Evolutionary conservation across 2,797 vertebrate genomes (phyloP).

Genomic region (Syngnathus acus): DNA sequence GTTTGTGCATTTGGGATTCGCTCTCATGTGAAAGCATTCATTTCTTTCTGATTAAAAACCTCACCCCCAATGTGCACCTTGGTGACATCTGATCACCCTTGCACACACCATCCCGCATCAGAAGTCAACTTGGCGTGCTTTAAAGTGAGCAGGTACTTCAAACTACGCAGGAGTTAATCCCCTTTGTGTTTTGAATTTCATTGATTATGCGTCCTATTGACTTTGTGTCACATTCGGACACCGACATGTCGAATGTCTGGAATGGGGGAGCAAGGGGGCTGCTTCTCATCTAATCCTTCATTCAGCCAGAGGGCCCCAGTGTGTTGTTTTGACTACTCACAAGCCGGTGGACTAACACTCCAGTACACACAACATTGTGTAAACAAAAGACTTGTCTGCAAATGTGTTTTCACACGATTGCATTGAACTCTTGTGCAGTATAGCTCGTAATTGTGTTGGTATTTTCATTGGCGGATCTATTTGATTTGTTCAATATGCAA

Average conservation of each 20-base stretch:
- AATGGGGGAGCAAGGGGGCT: slow-evolving; percentile 20
- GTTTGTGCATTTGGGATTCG: background rate
- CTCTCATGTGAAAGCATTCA: background rate
- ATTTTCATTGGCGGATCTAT: background rate
- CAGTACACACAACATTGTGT: slow-evolving; percentile 9
- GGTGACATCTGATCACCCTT: slow-evolving; percentile 2
- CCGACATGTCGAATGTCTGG: slow-evolving; percentile 2
- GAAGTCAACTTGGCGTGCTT: background rate
- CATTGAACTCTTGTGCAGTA: background rate
- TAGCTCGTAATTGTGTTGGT: background rate
- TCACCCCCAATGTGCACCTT: background rate
- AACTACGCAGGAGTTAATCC: background rate
- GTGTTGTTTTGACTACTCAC: slow-evolving; percentile 35
- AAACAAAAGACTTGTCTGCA: slow-evolving; percentile 15
- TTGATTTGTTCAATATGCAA: background rate
- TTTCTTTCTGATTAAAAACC: background rate
- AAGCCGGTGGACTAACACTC: slow-evolving; percentile 11
- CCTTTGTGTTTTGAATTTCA: background rate
- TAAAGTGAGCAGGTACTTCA: background rate
- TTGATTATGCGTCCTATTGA: background rate
- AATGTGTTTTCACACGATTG: background rate
- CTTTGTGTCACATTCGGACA: slow-evolving; percentile 26
- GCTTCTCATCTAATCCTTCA: slow-evolving; percentile 46
- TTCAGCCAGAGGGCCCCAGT: slow-evolving; percentile 34
- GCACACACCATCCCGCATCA: slow-evolving; percentile 7